phyloP scores from a whole-genome alignment of 2,113 vertebrate species.

The Mormoops blainvillei region DNA sequence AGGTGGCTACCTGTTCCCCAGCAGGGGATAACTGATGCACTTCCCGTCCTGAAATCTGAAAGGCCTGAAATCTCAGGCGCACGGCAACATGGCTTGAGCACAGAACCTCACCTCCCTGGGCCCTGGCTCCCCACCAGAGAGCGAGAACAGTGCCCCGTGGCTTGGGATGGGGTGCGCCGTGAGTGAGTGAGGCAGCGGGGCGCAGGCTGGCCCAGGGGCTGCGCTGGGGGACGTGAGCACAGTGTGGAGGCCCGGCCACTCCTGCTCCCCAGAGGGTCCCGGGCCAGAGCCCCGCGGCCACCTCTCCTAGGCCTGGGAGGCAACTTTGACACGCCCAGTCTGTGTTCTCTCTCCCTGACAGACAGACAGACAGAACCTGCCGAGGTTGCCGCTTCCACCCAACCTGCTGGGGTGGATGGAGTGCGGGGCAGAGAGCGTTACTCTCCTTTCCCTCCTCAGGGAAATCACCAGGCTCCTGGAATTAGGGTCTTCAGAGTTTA shows the following conservation, averaged over 20 bases:
- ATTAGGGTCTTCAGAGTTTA: neutral
- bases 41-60: neutral
- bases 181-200: rapidly evolving
- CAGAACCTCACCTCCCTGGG: neutral
- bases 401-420: too few species aligned
- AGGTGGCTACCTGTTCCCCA: neutral
- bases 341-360: neutral
- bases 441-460: neutral
- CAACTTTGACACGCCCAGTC: too few species aligned
- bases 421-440: rapidly evolving
- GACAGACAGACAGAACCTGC: neutral
- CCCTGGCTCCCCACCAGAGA: neutral
- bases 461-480: neutral
- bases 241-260: neutral
- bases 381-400: neutral
- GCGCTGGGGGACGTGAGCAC: too few species aligned
- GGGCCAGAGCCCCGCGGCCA: neutral
- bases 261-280: neutral
- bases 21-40: neutral
- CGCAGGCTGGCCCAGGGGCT: too few species aligned
- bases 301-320: too few species aligned
- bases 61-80: neutral
- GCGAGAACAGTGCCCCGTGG: neutral
- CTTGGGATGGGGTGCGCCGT: neutral
- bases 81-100: neutral